Conservation (phyloP, 2,113 vertebrate species). For the Nansenia antarctica region DNA sequence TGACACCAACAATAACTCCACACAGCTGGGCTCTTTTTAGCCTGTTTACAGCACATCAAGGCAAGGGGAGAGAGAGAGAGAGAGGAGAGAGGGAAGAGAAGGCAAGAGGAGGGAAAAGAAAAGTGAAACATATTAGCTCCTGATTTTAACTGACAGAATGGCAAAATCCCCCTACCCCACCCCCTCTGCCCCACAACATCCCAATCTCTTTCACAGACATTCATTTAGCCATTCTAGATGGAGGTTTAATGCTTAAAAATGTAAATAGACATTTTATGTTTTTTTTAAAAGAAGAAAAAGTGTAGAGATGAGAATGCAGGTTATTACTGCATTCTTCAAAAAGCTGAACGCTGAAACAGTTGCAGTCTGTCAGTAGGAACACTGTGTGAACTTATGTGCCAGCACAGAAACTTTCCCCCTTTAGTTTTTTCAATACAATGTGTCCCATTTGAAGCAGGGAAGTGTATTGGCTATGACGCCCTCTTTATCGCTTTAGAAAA, state of each 20-base stretch:
- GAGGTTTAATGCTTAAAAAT: neutral
- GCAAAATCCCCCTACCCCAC: constrained; percentile 42
- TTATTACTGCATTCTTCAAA: neutral
- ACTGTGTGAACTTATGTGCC: constrained; percentile 3
- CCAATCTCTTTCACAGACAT: neutral
- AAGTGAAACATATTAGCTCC: constrained; percentile 80
- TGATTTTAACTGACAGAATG: constrained; percentile 74
- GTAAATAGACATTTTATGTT: neutral
- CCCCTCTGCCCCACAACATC: neutral
- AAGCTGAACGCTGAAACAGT: neutral
- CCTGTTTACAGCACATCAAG: constrained; percentile 85
- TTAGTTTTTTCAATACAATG: constrained; percentile 34
- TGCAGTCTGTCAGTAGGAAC: constrained; percentile 27
- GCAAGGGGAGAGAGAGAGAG: constrained; percentile 49
- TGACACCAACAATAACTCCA: constrained; percentile 85
- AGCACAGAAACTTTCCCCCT: neutral
- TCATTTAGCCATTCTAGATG: neutral
- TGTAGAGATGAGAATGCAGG: neutral
- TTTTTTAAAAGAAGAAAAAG: too few relatives aligned
- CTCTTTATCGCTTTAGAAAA: constrained; percentile 59
- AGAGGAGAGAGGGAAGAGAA: constrained; percentile 56
- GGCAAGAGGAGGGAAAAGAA: constrained; percentile 66
- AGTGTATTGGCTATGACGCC: constrained; percentile 53
- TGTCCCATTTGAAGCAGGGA: constrained; percentile 55
- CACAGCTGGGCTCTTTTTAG: constrained; percentile 85